Evolutionary conservation across 2,113 vertebrate genomes (phyloP), one percentile per base, ranked within the genome.

Genomic region (Aphelocoma coerulescens): DNA sequence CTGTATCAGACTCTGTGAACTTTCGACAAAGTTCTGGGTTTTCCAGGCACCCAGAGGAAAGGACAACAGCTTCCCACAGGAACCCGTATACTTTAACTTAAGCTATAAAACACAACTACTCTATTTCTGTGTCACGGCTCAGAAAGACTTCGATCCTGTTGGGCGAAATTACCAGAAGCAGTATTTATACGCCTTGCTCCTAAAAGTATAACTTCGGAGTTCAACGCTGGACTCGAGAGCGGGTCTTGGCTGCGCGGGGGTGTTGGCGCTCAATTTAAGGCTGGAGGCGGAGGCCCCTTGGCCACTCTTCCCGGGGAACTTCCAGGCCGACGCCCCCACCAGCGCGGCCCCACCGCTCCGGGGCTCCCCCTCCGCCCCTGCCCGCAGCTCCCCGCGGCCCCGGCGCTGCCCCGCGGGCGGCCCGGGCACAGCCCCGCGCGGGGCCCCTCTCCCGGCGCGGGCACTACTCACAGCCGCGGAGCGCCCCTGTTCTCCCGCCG

Each of bases 401-500:
- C 37, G 15, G 46, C 46, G 46, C 46, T 48, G 46, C 46, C 46
- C 46, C 46, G 46, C 46, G 46, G 46, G 21, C 46, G 46, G 46
- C 46, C 46, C 46, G 46, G 46, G 43, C 41, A 44, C 41, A 66
- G 63, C 41, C 59, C 86, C 4, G 19, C 28, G 35, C 46, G 46
- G 39, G 30, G 57, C 44, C 46, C 30, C 48, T 15, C n/a, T 13
- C 46, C 68, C 35, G 22, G 4, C 6, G 15, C 11, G 14, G 43
- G 46, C 59, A 4, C 11, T 88, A 98, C 98, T 98, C 65, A 98
- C 98, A 88, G 90, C 54, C 82, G 88, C 13, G 91, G 35, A 58
- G 46, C 67, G 37, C 52, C 81, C 84, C 44, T 96, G 88, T 80
- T 61, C 43, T 98, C 98, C 19, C 92, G 94, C 86, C 92, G 96